Base-by-base conservation (phyloP, 23 tunicate genomes). In the Ciona savignyi region DNA sequence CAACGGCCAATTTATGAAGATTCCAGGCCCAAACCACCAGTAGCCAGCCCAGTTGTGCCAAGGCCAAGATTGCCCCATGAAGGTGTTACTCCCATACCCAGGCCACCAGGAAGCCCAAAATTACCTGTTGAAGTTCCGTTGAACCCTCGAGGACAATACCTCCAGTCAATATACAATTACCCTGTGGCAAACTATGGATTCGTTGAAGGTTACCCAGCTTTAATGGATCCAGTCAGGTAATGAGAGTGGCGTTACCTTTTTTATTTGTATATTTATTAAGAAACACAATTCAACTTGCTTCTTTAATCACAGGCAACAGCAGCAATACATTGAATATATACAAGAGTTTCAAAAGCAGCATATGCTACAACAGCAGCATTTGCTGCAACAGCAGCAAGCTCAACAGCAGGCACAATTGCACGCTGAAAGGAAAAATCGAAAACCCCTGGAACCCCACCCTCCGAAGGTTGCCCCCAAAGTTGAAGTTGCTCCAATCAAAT, bases 41-140 rank as follows among this genome's bases (percentile, higher is more conserved):
- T 30, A 6, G 48, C 33, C 21, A 69, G 73, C 73, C 73, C 73
- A 15, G 11, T 34, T 20, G 33, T 33, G 33, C 73, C 73, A 27
- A 6, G 73, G 23, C 51, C 51, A 2, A 69, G 56, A 15, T 42
- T 42, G 15, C 56, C 56, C 9, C 56, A 30, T 22, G 73, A 69
- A 20, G 15, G 56, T 42, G 51, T 15, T 2, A 6, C 48, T 15
- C 35, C 23, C 21, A 30, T 33, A 29, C 73, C 3, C 2, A 34
- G 73, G 1, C 51, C 24, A 9, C 68, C 28, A 15, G 73, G 2
- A 34, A 31, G 23, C 42, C 73, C 26, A 69, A 69, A 31, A 69
- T 24, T 69, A 23, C 73, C 51, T 2, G 73, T 42, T 32, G 73
- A 69, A 2, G 22, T 34, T 27, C 56, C 9, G 56, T 42, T 42